phyloP scores from a whole-genome alignment of 92 coral and sea anemone genomes.

The Parazoanthus atlanticus region DNA sequence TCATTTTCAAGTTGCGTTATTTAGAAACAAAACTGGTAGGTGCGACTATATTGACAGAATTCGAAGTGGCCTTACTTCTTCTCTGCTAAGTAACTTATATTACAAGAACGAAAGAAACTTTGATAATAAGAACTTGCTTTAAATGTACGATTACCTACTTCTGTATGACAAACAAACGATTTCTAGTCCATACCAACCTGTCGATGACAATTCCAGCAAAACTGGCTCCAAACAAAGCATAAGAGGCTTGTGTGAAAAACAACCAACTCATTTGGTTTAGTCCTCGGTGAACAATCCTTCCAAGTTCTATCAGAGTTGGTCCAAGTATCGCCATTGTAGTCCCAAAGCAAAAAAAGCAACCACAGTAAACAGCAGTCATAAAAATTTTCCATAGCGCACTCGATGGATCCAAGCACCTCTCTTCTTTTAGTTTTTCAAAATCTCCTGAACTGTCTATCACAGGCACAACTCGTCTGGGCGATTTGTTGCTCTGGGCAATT shows the following conservation, averaged over 20 bases:
- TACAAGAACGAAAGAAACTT: too few relatives aligned
- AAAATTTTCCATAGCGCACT: slow-evolving; percentile 52
- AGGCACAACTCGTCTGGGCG: slow-evolving; percentile 19
- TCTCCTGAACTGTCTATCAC: slow-evolving; percentile 11
- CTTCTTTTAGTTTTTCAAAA: slow-evolving; percentile 16
- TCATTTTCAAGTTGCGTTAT: too few relatives aligned
- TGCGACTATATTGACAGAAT: too few relatives aligned
- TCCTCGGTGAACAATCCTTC: slow-evolving; percentile 72
- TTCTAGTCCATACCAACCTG: slow-evolving; percentile 64
- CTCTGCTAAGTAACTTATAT: too few relatives aligned
- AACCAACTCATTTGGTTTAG: slow-evolving; percentile 91
- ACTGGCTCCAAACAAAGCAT: slow-evolving; percentile 87
- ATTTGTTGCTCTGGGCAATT: slow-evolving; percentile 68
- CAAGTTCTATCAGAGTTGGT: slow-evolving; percentile 86
- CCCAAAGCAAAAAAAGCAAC: slow-evolving; percentile 91
- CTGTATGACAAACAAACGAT: not conserved
- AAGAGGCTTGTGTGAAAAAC: slow-evolving; percentile 88
- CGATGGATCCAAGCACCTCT: slow-evolving; percentile 29
- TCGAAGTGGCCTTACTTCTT: not conserved
- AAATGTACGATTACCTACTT: not conserved
- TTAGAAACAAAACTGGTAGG: not conserved
- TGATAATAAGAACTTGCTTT: too few relatives aligned
- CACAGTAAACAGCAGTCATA: slow-evolving; percentile 77
- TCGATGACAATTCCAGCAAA: slow-evolving; percentile 86
- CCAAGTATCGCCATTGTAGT: slow-evolving; percentile 93